phyloP scores from a whole-genome alignment of 2,113 vertebrate species.

The Peromyscus maniculatus region DNA sequence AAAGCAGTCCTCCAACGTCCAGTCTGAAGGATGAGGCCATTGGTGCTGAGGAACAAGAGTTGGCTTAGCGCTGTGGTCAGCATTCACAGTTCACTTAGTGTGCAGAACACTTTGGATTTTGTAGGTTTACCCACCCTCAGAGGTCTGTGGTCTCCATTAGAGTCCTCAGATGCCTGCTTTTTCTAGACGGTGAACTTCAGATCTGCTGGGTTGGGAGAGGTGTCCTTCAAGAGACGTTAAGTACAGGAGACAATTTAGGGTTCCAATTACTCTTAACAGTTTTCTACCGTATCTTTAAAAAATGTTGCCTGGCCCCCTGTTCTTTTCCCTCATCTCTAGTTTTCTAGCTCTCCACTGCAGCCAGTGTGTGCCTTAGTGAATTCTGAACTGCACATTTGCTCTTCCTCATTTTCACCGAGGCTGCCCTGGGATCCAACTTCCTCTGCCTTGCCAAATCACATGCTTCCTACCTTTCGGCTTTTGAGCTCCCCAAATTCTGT shows the following conservation, averaged over 20 bases:
- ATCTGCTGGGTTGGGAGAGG: not conserved
- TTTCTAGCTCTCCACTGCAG: not conserved
- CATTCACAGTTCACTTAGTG: not conserved
- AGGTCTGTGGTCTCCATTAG: not conserved
- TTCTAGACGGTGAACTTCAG: not conserved
- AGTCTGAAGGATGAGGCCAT: not conserved
- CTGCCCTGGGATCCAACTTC: conserved; percentile 9
- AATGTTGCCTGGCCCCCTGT: not conserved
- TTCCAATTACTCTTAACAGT: not conserved
- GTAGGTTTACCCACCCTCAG: not conserved
- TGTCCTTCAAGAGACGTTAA: not conserved
- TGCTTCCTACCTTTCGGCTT: not conserved
- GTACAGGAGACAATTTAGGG: not conserved
- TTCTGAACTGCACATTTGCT: not conserved
- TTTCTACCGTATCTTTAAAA: not conserved
- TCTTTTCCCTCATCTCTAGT: not conserved
- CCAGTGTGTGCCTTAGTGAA: not conserved
- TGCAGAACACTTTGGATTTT: not conserved
- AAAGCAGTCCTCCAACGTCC: not conserved
- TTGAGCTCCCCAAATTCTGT: not conserved
- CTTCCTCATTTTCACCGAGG: not conserved
- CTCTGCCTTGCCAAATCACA: not conserved
- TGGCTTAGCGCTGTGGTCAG: not conserved
- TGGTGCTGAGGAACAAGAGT: not conserved
- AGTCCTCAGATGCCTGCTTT: not conserved